Evolutionary conservation across 1,140 invertebrate genomes (phyloP), one percentile per base, ranked within the genome.

Genomic region (Drosophila navojoa): DNA sequence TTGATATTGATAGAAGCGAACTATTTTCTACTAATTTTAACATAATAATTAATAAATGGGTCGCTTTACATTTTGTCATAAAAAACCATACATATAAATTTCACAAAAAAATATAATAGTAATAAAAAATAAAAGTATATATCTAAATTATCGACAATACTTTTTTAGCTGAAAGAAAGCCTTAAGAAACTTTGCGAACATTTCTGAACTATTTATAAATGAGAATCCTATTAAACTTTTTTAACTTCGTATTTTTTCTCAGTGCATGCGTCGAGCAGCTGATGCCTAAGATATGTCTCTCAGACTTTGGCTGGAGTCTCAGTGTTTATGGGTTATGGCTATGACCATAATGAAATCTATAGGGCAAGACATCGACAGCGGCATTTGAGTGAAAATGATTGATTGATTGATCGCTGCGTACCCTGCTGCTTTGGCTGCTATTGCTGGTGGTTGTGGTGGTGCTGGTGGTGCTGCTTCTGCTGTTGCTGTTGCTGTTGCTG

Each of bases 321-420:
- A 58, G 72, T 71, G 67, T 79, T 82, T 81, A 81, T 87, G 81
- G 78, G 82, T 79, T 86, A 81, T 86, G 81, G 82, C 70, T 85
- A 87, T 76, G 71, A 50, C 67, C 66, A 74, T 70, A 74, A 79
- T 82, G 76, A 87, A 81, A 75, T 87, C 84, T 77, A 86, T 86
- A 86, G 82, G 82, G 82, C 82, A 86, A 78, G 75, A 77, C 74
- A 77, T 61, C 67, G 67, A 70, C 69, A 71, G 73, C 71, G 78
- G 81, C 73, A 76, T 79, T 81, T 87, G 68, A 89, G 82, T 82
- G 82, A 86, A 86, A 86, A 86, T 86, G 82, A 86, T 86, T 86
- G 82, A 86, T 86, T 86, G 82, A 86, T 89, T 87, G 81, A 86
- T 82, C 79, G 47, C 62, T 72, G 57, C n/a, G 52, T 11, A 5